Evolutionary conservation across 2,113 vertebrate genomes (phyloP).

Genomic region (Phyllostomus discolor): DNA sequence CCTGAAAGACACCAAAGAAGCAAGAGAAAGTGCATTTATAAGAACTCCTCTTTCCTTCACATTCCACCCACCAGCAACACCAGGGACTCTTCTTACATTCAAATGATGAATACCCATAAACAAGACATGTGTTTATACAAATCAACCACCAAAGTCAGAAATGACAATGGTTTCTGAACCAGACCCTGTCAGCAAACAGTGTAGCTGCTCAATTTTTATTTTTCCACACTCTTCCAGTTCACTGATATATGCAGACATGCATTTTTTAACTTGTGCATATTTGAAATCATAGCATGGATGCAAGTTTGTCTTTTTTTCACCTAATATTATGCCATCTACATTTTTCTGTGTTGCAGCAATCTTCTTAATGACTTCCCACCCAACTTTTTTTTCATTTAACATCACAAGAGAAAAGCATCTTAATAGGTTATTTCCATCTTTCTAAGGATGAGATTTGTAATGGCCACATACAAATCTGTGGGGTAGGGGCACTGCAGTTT

Average conservation of each 20-base stretch:
- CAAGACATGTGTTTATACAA: not conserved
- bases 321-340: not conserved
- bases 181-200: not conserved
- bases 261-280: not conserved
- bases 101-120: not conserved
- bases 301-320: not conserved
- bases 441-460: not conserved
- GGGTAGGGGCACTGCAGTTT: not conserved
- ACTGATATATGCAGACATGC: not conserved
- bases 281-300: not conserved
- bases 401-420: not conserved
- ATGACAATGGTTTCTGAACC: conserved; percentile 1
- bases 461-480: not conserved
- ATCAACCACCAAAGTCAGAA: not conserved
- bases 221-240: not conserved
- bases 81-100: not conserved
- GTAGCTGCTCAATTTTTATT: not conserved
- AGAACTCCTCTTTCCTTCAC: not conserved
- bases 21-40: not conserved
- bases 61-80: not conserved
- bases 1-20: not conserved
- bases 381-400: not conserved
- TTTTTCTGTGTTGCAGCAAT: not conserved
- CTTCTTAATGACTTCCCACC: not conserved
- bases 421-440: not conserved